A percentile compares a stretch with the other conserved stretches of the same genome.
phyloP scores from a whole-genome alignment of 2,113 vertebrate species.

The Numenius arquata region DNA sequence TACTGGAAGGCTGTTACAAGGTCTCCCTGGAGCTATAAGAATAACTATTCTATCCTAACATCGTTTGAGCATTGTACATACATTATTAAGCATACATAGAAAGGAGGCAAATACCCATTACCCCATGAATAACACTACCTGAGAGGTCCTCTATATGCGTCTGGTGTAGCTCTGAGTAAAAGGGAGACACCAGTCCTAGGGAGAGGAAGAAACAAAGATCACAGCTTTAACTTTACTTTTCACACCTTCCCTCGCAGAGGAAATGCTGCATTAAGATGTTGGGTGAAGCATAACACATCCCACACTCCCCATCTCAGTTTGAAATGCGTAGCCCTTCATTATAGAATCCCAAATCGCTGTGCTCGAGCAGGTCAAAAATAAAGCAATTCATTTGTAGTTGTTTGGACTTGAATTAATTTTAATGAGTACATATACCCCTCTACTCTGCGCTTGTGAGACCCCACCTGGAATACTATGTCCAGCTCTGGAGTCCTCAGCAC shows the following conservation, averaged over 20 bases:
- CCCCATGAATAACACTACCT: neutral
- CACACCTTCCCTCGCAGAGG: neutral
- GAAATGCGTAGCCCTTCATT: rapidly evolving
- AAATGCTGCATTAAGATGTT: neutral
- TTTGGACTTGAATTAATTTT: neutral
- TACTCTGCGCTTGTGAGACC: too few species aligned
- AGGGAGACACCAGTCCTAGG: neutral
- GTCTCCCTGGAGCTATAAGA: neutral
- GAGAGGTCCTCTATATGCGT: neutral
- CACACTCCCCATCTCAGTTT: neutral
- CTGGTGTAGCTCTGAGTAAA: neutral
- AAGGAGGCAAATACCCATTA: neutral
- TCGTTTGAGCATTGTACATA: neutral
- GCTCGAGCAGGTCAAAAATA: neutral
- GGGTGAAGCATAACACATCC: slow-evolving; percentile 16
- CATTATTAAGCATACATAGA: rapidly evolving
- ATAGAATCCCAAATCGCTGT: neutral
- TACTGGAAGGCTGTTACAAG: too few species aligned
- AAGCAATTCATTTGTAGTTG: neutral
- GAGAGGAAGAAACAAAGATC: neutral
- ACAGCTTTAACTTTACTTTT: slow-evolving; percentile 8
- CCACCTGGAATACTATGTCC: too few species aligned
- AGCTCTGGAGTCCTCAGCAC: too few species aligned
- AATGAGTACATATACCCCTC: neutral
- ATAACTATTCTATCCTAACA: neutral